Base-by-base conservation (phyloP, 1,140 invertebrate genomes). In the Macrobrachium rosenbergii region DNA sequence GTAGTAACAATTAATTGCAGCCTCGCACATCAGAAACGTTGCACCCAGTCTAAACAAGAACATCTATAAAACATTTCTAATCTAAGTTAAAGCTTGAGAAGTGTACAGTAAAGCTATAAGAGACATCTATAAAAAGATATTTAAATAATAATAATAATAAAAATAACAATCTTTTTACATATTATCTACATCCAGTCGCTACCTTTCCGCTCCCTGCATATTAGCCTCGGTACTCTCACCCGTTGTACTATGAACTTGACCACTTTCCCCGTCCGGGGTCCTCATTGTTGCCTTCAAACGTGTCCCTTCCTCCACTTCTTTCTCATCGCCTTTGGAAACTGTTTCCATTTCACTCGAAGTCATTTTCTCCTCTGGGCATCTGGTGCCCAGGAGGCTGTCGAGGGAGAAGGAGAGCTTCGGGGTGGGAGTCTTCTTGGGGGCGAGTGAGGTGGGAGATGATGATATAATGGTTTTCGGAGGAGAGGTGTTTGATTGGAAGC, bases 31-130 rank as follows among this genome's bases (percentile, higher is more conserved):
- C 52, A 8, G 52, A 52, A 52, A 52, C 52, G 52, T 52, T 52
- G 52, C 52, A 8, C 52, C 52, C 52, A 52, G 6, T 52, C 52
- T 52, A 52, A 52, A 52, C 52, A 52, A 52, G 52, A 37, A 52
- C 52, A 52, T 52, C 52, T 52, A 52, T 52, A 2, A 52, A 52
- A 52, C 52, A 52, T 52, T 52, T 52, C 69, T 72, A 72, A 17
- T 72, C 69, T 72, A 72, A 37, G 23, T 72, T 72, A 72, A 72
- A 72, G 69, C 69, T 72, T 72, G 69, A 52, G 11, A 72, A 72
- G 69, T 23, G 21, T n/a, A 43, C 37, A 43, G 37, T 72, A 72
- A 72, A 72, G 69, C 69, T 72, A 72, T 5, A n/a, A 16, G 23
- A 23, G 23, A 23, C 21, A 28, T 37, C 69, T 43, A 72, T 72